Conservation (phyloP, 2,888 invertebrate species). For the Amblyteles armatorius region DNA sequence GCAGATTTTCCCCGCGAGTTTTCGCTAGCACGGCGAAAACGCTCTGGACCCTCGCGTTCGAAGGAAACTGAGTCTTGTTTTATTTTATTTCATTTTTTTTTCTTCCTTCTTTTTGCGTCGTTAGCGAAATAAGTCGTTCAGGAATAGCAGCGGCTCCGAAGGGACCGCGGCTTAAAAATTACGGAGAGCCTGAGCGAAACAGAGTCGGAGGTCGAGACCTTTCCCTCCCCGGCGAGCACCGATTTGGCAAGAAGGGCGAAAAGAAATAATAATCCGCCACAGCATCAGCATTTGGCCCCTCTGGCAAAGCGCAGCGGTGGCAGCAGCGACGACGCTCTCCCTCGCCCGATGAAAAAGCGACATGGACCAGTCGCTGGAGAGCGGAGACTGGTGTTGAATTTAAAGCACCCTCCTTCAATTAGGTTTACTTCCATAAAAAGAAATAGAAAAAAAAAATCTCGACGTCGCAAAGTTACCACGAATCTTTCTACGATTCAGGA, state of each 20-base stretch:
- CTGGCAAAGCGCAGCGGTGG: background rate
- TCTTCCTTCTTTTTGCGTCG: conserved; percentile 32
- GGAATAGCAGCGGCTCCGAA: conserved; percentile 48
- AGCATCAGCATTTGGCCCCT: background rate
- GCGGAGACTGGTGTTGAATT: conserved; percentile 53
- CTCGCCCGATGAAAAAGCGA: background rate
- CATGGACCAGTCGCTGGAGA: conserved; percentile 22
- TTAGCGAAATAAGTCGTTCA: conserved; percentile 61
- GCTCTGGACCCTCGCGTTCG: background rate
- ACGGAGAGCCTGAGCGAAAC: conserved; percentile 58
- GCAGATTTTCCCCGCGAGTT: conserved; percentile 23
- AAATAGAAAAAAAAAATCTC: conserved; percentile 56
- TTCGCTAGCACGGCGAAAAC: conserved; percentile 23
- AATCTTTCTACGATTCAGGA: conserved; percentile 50
- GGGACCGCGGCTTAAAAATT: conserved; percentile 57
- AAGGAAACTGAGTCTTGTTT: conserved; percentile 18
- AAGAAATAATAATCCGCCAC: conserved; percentile 48
- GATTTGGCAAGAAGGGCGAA: conserved; percentile 58
- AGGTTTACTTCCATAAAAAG: conserved; percentile 76
- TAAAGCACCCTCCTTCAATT: conserved; percentile 75
- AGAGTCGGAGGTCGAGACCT: conserved; percentile 30
- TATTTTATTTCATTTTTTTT: conserved; percentile 11
- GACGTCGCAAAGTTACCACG: conserved; percentile 42
- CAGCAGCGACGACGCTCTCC: background rate
- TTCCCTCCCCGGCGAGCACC: background rate